Evolutionary conservation across 2,888 invertebrate genomes (phyloP), one percentile per base, ranked within the genome.

Genomic region (Lithophane ornitopus): DNA sequence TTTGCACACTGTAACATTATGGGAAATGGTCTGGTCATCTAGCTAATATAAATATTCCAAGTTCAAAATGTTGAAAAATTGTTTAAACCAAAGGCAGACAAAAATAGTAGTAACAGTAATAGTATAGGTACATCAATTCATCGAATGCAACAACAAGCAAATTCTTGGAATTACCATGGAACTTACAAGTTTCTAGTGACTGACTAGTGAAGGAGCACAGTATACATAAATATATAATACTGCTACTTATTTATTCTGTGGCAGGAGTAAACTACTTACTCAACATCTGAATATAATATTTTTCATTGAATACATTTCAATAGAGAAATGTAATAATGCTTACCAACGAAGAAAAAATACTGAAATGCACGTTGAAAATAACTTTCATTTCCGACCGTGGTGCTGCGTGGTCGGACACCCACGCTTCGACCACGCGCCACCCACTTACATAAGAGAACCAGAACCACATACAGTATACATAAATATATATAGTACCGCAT

Each of bases 281-380:
- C 34, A 28, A 16, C 16, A 49, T 22, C n/a, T 7, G 41, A 73
- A 44, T 54, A 44, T 34, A 8, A 19, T 44, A 78, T 76, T 59
- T 76, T 59, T 59, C 6, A 52, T n/a, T 56, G 3, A 66, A 66
- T 16, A 28, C 19, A 52, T 61, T 59, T 44, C 34, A 61, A 61
- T 28, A 28, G 16, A 26, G 22, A 26, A 58, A 39, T 28, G 22
- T 8, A 56, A 41, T 16, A 41, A 22, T 69, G 12, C 75, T 74
- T 54, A 52, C 22, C 0, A n/a, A 74, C n/a, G 22, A 46, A n/a
- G 12, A 16, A 22, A 54, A 76, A 56, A 28, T 34, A 49, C 19
- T 79, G 67, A 67, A 77, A 59, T 82, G n/a, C 28, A 67, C 22
- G 41, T 44, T 34, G 4, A 77, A 81, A 82, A 54, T 49, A 22